Percentiles rank a stretch among this genome's conserved stretches.
These are phyloP conservation scores for Brachionus paranguensis DNA, from an alignment of 1,140 invertebrate species.

Conservation along the genomic window DNA sequence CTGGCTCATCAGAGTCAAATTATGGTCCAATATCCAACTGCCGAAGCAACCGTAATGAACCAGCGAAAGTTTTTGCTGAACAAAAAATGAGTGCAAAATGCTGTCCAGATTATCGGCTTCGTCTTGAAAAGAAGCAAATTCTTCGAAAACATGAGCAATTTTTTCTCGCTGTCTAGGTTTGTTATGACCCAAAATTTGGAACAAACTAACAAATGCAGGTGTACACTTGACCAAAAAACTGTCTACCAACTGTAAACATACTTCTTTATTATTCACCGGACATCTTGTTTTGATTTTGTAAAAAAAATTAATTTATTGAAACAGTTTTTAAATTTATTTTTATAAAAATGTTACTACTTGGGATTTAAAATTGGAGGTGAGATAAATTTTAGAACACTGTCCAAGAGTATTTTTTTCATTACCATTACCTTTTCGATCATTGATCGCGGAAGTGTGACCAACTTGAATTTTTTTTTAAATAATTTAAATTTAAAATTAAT, in stretches of 20 bases:
- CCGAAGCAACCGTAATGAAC: constrained; percentile 79
- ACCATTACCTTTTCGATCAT: not conserved
- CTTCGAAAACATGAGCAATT: constrained; percentile 76
- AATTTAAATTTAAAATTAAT: not conserved
- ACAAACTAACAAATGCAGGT: constrained; percentile 74
- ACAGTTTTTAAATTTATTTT: not conserved
- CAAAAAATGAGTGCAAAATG: constrained; percentile 67
- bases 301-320: not conserved
- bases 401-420: constrained; percentile 11
- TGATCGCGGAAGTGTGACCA: not conserved
- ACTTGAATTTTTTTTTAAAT: not conserved
- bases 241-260: constrained; percentile 78
- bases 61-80: constrained; percentile 64
- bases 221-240: constrained; percentile 78
- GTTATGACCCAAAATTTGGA: constrained; percentile 90
- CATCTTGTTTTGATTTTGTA: constrained; percentile 42
- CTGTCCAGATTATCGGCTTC: constrained; percentile 87
- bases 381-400: constrained; percentile 12
- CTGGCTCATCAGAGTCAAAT: constrained; percentile 87
- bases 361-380: constrained; percentile 15
- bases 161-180: constrained; percentile 86
- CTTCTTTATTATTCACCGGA: constrained; percentile 49
- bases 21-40: constrained; percentile 91
- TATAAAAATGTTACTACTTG: not conserved
- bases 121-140: constrained; percentile 83